Conservation (phyloP, 2,113 vertebrate genomes). For the Pseudorhombus dupliciocellatus region DNA sequence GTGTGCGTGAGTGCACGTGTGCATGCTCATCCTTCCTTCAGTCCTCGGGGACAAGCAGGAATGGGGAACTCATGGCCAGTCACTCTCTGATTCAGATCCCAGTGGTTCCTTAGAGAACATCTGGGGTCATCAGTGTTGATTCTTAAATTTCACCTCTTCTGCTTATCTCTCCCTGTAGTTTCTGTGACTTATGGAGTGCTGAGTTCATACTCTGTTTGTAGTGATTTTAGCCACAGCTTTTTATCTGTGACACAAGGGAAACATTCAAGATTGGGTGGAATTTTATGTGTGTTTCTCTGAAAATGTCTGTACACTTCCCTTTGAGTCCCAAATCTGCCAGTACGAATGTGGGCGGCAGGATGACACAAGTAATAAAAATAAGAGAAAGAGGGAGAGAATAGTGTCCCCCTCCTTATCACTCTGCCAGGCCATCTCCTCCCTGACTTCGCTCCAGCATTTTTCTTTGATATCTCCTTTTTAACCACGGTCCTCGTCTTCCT, state of each 20-base stretch:
- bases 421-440: slow-evolving; percentile 9
- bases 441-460: slow-evolving; percentile 28
- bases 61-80: slow-evolving; percentile 66
- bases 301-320: not conserved
- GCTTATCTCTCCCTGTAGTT: slow-evolving; percentile 49
- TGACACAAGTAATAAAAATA: not conserved
- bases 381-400: slow-evolving; percentile 6
- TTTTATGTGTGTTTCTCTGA: not conserved
- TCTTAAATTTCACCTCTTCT: slow-evolving; percentile 63
- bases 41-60: slow-evolving; percentile 52
- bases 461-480: slow-evolving; percentile 44
- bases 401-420: slow-evolving; percentile 25
- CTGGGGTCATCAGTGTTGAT: slow-evolving; percentile 70
- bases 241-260: not conserved
- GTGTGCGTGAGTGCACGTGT: slow-evolving; percentile 12
- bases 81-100: slow-evolving; percentile 74
- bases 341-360: slow-evolving; percentile 8
- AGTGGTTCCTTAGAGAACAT: slow-evolving; percentile 64
- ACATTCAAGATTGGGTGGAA: not conserved
- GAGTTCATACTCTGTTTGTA: slow-evolving; percentile 35
- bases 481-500: slow-evolving; percentile 49
- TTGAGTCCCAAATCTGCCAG: not conserved
- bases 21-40: not conserved
- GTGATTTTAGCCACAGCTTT: slow-evolving; percentile 9
- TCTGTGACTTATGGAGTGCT: slow-evolving; percentile 52